Conservation (phyloP, 2,888 invertebrate genomes). For the Xestia rhomboidea region DNA sequence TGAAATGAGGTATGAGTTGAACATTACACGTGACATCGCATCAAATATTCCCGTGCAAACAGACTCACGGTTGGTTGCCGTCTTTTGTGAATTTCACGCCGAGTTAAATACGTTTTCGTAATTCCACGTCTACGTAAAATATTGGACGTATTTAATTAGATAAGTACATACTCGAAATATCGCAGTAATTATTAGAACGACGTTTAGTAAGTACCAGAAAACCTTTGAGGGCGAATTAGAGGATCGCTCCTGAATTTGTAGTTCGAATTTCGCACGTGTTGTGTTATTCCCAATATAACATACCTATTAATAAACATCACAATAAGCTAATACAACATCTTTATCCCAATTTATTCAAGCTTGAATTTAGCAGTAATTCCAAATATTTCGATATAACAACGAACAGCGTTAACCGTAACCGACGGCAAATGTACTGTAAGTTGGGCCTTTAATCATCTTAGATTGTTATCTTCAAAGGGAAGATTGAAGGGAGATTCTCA, state of each 20-base stretch:
- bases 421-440: constrained; percentile 47
- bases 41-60: constrained; percentile 45
- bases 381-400: constrained; percentile 31
- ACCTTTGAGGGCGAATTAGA: constrained; percentile 2
- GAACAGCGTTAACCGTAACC: constrained; percentile 12
- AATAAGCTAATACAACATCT: constrained; percentile 3
- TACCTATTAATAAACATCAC: background rate
- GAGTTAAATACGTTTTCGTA: constrained; percentile 44
- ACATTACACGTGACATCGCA: constrained; percentile 59
- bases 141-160: constrained; percentile 44
- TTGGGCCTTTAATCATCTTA: constrained; percentile 53
- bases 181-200: constrained; percentile 12
- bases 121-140: constrained; percentile 41
- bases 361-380: constrained; percentile 28
- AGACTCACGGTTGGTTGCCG: constrained; percentile 36
- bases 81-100: constrained; percentile 61
- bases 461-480: constrained; percentile 55
- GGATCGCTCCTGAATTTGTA: background rate
- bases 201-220: background rate
- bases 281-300: background rate
- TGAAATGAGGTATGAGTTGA: constrained; percentile 41
- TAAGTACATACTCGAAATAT: constrained; percentile 29
- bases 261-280: background rate
- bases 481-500: constrained; percentile 36
- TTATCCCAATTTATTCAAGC: constrained; percentile 33